Evolutionary conservation across 1,140 invertebrate species (phyloP).

Genomic region (Polypedilum pembai): DNA sequence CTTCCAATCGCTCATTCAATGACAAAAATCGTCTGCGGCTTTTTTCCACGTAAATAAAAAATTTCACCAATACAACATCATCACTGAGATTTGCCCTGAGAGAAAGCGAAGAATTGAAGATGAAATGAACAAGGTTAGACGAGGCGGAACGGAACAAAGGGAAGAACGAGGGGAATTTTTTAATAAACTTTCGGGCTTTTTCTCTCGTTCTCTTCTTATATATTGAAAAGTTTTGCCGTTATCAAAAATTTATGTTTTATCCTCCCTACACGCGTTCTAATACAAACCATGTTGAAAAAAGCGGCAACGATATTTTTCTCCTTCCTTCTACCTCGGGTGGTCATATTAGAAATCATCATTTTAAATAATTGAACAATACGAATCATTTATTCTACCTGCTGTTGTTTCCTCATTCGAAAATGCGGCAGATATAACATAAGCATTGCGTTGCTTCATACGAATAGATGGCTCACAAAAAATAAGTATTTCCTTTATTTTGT

Average conservation of each 20-base stretch:
- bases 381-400: not conserved
- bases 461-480: not conserved
- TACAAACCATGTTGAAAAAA: too few relatives aligned
- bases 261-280: not conserved
- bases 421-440: not conserved
- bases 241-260: not conserved
- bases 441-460: not conserved
- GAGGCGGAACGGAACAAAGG: too few relatives aligned
- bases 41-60: not conserved
- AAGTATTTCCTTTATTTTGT: not conserved
- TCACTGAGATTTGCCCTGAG: not conserved
- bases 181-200: not conserved
- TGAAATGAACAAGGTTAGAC: not conserved
- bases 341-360: not conserved
- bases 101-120: not conserved
- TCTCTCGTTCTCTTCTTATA: not conserved
- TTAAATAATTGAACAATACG: slow-evolving; percentile 10
- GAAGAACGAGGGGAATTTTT: not conserved
- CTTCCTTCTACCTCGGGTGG: too few relatives aligned
- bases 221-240: slow-evolving; percentile 11
- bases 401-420: not conserved
- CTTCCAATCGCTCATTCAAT: not conserved
- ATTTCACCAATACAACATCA: not conserved
- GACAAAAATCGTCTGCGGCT: slow-evolving; percentile 8
- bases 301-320: too few relatives aligned